A percentile compares a stretch with the other conserved stretches of the same genome.
These are phyloP conservation scores for Drosophila obscura DNA, from an alignment of 1,140 invertebrate species.

Conservation along the genomic window DNA sequence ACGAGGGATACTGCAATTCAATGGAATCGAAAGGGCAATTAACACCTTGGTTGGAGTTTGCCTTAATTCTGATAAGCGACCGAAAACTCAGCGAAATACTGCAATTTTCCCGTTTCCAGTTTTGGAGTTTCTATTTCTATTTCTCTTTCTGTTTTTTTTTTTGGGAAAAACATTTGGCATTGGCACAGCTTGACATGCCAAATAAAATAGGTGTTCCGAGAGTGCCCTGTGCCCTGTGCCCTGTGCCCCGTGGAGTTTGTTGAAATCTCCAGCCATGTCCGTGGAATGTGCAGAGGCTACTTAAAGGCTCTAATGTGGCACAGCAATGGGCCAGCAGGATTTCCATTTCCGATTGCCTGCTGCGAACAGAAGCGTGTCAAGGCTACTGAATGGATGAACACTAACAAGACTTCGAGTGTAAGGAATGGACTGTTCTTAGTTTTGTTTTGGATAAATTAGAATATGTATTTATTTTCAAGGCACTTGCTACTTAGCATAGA, in stretches of 20 bases:
- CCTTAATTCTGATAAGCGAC: constrained; percentile 12
- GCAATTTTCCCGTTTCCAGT: background rate
- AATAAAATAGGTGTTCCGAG: constrained; percentile 18
- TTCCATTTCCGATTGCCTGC: constrained; percentile 62
- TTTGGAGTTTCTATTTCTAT: constrained; percentile 12
- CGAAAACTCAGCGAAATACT: background rate
- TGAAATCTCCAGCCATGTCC: constrained; percentile 60
- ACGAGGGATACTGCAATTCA: constrained; percentile 35
- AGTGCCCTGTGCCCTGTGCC: constrained; percentile 1
- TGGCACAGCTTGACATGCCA: constrained; percentile 43
- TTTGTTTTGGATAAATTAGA: constrained; percentile 28
- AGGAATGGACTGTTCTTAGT: background rate
- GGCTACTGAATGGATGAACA: constrained; percentile 61
- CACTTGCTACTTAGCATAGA: constrained; percentile 36
- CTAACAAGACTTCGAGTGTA: constrained; percentile 14
- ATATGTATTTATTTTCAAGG: constrained; percentile 45
- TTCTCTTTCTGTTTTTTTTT: constrained; percentile 23
- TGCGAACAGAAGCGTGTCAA: constrained; percentile 81
- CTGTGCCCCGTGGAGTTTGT: constrained; percentile 67
- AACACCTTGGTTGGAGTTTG: constrained; percentile 74
- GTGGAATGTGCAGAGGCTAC: constrained; percentile 57
- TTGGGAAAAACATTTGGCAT: constrained; percentile 33
- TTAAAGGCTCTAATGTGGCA: constrained; percentile 67
- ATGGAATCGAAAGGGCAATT: constrained; percentile 65
- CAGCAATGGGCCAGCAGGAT: constrained; percentile 26